Percentiles rank a stretch among this genome's conserved stretches.
phyloP scores from a whole-genome alignment of 2,797 vertebrate species.

The Pangasius mekongensis region DNA sequence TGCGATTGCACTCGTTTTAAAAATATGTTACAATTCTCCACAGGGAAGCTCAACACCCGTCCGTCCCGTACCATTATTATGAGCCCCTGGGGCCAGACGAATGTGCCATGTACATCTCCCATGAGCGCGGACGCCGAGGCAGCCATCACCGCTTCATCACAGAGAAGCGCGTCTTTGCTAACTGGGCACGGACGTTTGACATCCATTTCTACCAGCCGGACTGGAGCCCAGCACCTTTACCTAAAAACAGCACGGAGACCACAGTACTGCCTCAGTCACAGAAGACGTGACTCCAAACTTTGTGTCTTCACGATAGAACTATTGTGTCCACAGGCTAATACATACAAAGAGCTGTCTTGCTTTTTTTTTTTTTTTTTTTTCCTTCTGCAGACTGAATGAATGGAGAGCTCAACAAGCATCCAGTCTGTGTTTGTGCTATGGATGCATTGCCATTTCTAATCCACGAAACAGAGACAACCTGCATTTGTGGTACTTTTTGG shows the following conservation, averaged over 20 bases:
- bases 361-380: no score
- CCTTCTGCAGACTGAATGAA: neutral
- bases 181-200: constrained; percentile 92
- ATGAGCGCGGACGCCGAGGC: constrained; percentile 91
- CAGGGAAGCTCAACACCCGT: constrained; percentile 87
- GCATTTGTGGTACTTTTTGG: neutral
- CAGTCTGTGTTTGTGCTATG: neutral
- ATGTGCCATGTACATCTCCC: constrained; percentile 96
- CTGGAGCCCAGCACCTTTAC: constrained; percentile 85
- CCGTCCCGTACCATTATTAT: constrained; percentile 97
- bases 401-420: no score
- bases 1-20: neutral
- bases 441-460: neutral
- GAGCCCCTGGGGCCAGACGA: constrained; percentile 91
- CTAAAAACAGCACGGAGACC: constrained; percentile 62
- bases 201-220: constrained; percentile 96
- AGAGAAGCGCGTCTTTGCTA: constrained; percentile 94
- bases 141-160: constrained; percentile 98
- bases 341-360: neutral
- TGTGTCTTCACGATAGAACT: neutral
- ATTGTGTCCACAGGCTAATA: neutral
- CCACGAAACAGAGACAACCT: neutral
- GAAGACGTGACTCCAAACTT: constrained; percentile 66
- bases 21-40: constrained; percentile 27
- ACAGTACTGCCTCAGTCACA: constrained; percentile 17